Base-by-base conservation (phyloP, 2,888 invertebrate species). In the Drosophila longiperda region DNA sequence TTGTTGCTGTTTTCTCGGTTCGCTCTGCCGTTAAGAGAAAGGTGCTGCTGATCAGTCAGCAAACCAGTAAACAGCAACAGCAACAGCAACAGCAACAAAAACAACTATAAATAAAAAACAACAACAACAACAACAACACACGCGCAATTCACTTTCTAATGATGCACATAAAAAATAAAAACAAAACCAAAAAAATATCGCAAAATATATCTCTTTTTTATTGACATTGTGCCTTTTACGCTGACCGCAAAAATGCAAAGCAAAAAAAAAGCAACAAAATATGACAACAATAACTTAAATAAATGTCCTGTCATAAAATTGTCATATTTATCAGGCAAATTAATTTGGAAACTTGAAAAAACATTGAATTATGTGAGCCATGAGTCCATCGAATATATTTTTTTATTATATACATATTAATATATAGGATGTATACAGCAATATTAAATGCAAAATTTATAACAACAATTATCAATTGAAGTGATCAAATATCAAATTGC, bases 231-330 rank as follows among this genome's bases (percentile, higher is more conserved):
- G 66, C 71, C 80, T 75, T 61, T 67, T 71, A 50, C 59, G 52
- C 48, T 79, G 67, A 58, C 79, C 79, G 59, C 79, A 73, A 50
- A 40, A 55, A 45, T 50, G 15, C 32, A 36, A 50, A 53, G 11
- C n/a, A 59, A 45, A 58, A 58, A n/a, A n/a, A 60, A 58, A 60
- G 45, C 29, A 62, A 66, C 33, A 42, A 48, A 55, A 59, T 23
- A 34, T 38, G 7, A 34, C 34, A 29, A 50, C 23, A 26, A 49
- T 57, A n/a, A 23, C 12, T 33, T 20, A 55, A 29, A 65, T 69
- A 80, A 70, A 61, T 81, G 64, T 89, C 75, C 87, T 87, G 87
- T 73, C 84, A 87, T 80, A 80, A 84, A 78, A 54, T 69, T 78
- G 65, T 59, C 32, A 52, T 72, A 86, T 89, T 83, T 86, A 83